These are phyloP conservation scores for Pogonocherus hispidulus DNA, from an alignment of 2,888 invertebrate genomes.

Conservation along the genomic window DNA sequence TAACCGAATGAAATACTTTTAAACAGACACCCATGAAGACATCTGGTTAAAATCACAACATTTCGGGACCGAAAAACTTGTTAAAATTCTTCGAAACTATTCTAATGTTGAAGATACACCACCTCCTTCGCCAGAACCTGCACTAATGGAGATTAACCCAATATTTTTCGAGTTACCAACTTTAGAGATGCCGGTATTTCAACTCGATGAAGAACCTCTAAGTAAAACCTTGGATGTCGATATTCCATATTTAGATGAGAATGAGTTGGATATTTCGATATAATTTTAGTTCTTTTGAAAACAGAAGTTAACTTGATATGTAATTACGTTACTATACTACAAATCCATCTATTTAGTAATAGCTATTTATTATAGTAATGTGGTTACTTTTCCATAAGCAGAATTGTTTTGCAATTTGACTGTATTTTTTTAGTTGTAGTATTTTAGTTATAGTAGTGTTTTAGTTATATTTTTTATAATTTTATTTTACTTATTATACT, in stretches of 20 bases:
- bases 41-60: constrained; percentile 29
- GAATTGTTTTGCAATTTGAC: not conserved
- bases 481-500: constrained; percentile 13
- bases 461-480: not conserved
- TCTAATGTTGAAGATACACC: constrained; percentile 35
- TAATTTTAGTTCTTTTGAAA: constrained; percentile 28
- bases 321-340: not conserved
- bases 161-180: constrained; percentile 33
- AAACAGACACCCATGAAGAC: constrained; percentile 40
- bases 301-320: constrained; percentile 15
- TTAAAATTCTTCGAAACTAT: constrained; percentile 34
- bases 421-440: too few species aligned
- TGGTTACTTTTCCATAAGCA: too few species aligned
- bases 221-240: constrained; percentile 35
- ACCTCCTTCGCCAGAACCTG: constrained; percentile 37
- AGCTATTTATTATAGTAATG: too few species aligned
- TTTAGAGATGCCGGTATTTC: constrained; percentile 17
- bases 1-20: not conserved
- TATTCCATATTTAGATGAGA: constrained; percentile 35
- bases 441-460: too few species aligned
- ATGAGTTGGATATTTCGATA: constrained; percentile 34
- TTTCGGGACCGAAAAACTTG: constrained; percentile 23
- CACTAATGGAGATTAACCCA: constrained; percentile 25
- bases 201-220: constrained; percentile 8
- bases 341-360: too few species aligned